A percentile compares a stretch with the other conserved stretches of the same genome.
These are phyloP conservation scores for Pelmatolapia mariae DNA, from an alignment of 2,113 vertebrate species.

Conservation along the genomic window DNA sequence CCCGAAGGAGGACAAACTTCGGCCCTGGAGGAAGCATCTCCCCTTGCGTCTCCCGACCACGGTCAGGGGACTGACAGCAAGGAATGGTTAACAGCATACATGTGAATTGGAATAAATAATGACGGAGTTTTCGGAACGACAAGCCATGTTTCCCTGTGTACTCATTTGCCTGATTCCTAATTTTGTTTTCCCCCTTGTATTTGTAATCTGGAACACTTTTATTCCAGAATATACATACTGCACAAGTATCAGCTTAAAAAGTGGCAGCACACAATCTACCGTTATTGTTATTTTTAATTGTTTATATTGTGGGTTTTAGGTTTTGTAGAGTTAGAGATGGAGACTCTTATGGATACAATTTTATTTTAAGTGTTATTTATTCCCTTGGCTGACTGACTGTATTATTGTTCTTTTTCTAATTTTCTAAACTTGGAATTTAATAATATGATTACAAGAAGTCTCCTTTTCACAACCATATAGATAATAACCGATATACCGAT, in stretches of 20 bases:
- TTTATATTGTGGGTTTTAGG: background rate
- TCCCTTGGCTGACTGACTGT: background rate
- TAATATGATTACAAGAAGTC: background rate
- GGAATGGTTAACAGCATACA: too few species aligned
- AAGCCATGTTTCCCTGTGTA: too few species aligned
- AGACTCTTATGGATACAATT: background rate
- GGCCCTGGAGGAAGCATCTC: too few species aligned
- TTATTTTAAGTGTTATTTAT: background rate
- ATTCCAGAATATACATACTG: background rate
- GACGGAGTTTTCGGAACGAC: too few species aligned
- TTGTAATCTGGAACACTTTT: background rate
- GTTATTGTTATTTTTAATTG: background rate
- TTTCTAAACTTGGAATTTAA: background rate
- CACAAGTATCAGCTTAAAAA: background rate
- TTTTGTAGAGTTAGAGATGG: background rate
- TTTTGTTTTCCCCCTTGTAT: background rate
- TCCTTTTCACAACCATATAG: background rate
- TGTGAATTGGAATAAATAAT: too few species aligned
- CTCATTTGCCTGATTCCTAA: too few species aligned
- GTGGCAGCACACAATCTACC: background rate
- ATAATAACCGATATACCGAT: rapidly evolving
- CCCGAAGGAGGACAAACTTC: too few species aligned
- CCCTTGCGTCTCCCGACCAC: too few species aligned
- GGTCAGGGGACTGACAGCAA: too few species aligned
- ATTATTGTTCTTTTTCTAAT: background rate